Percentiles rank a stretch among this genome's conserved stretches.
Conservation (phyloP, 1,140 invertebrate genomes). For the Drosophila varians region DNA sequence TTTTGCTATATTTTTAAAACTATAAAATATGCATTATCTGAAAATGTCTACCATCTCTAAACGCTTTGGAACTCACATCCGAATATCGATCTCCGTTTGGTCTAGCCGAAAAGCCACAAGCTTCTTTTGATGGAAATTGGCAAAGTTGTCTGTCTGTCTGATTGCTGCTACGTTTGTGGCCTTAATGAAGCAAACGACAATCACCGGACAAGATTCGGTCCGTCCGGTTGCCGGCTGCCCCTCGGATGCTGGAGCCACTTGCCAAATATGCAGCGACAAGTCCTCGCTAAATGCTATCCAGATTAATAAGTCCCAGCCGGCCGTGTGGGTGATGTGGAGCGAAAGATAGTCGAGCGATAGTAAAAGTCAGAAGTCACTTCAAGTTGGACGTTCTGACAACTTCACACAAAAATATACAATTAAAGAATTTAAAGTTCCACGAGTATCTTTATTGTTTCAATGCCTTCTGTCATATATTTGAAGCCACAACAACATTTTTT, state of each 20-base stretch:
- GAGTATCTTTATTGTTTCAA: no score
- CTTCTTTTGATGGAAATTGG: conserved; percentile 79
- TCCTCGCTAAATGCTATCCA: conserved; percentile 70
- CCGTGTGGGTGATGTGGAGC: conserved; percentile 45
- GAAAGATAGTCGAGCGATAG: conserved; percentile 39
- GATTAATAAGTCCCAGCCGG: conserved; percentile 63
- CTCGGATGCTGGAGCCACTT: conserved; percentile 51
- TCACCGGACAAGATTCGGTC: conserved; percentile 41
- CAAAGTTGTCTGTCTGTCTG: conserved; percentile 66
- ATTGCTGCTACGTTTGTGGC: conserved; percentile 34
- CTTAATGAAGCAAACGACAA: conserved; percentile 76
- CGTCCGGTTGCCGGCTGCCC: conserved; percentile 23
- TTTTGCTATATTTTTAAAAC: no score
- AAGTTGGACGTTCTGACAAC: conserved; percentile 38
- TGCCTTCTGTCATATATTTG: no score
- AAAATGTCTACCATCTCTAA: not conserved
- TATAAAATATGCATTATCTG: no score
- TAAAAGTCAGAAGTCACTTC: conserved; percentile 71
- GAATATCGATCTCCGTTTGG: conserved; percentile 63
- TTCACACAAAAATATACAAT: no score
- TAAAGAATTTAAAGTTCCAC: not conserved
- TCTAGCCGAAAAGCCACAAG: conserved; percentile 58
- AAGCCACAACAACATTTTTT: no score
- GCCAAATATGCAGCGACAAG: conserved; percentile 66
- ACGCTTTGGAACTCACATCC: not conserved